A percentile compares a stretch with the other conserved stretches of the same genome.
Conservation (phyloP, 2,113 vertebrate species). For the Muntiacus reevesi region DNA sequence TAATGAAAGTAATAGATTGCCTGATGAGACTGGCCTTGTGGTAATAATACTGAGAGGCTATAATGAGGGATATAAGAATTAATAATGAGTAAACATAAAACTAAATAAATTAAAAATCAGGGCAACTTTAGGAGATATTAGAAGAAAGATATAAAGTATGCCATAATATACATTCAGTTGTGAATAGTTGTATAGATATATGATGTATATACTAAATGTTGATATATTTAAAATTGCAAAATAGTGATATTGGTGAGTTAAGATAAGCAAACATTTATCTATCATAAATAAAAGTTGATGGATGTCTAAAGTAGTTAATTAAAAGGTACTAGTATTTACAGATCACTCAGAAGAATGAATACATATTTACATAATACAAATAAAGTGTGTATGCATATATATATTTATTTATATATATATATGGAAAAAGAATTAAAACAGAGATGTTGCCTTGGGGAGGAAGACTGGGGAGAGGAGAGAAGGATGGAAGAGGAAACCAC, state of each 20-base stretch:
- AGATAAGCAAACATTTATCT: not conserved
- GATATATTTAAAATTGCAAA: not conserved
- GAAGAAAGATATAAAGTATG: not conserved
- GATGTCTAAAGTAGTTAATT: not conserved
- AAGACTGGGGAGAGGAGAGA: not conserved
- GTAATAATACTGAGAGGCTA: not conserved
- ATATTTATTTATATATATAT: not conserved
- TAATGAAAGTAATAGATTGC: not conserved
- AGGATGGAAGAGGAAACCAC: not conserved
- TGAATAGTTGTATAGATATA: not conserved
- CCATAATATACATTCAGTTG: not conserved
- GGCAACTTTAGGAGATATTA: not conserved
- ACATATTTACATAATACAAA: not conserved
- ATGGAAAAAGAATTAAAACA: not conserved
- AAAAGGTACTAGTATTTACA: not conserved
- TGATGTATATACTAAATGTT: not conserved
- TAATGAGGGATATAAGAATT: not conserved
- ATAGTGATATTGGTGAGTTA: not conserved
- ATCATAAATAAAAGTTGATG: not conserved
- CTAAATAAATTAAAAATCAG: not conserved
- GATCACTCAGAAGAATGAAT: not conserved
- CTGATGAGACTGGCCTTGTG: not conserved
- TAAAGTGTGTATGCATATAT: not conserved
- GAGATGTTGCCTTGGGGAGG: not conserved
- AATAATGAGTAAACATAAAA: not conserved